phyloP scores from a whole-genome alignment of 2,113 vertebrate species.

The Panurus biarmicus region DNA sequence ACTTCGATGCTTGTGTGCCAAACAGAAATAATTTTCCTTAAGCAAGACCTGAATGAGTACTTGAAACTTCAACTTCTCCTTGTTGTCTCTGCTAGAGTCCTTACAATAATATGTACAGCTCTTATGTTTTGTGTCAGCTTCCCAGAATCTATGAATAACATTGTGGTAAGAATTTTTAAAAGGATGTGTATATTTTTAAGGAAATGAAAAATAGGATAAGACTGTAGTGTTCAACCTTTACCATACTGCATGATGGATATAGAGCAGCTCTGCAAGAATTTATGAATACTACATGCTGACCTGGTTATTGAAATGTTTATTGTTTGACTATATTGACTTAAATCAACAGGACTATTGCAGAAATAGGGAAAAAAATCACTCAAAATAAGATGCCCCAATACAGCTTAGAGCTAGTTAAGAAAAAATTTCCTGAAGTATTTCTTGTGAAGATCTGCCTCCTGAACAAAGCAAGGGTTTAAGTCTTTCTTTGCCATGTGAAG shows the following conservation, averaged over 20 bases:
- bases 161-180: not conserved
- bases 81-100: not conserved
- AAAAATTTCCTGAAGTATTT: not conserved
- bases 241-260: constrained; percentile 22
- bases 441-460: not conserved
- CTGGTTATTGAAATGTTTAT: constrained; percentile 43
- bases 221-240: not conserved
- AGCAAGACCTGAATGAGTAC: not conserved
- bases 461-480: not conserved
- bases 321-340: constrained; percentile 5
- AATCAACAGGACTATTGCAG: not conserved
- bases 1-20: not conserved
- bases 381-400: not conserved
- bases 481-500: not conserved
- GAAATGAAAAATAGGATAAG: constrained; percentile 32
- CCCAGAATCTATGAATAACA: not conserved
- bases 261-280: constrained; percentile 23
- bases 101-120: not conserved
- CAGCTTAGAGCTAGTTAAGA: not conserved
- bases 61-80: not conserved
- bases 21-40: not conserved
- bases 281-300: constrained; percentile 41
- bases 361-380: not conserved
- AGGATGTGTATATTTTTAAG: constrained; percentile 7
- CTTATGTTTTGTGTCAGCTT: not conserved